A percentile compares a stretch with the other conserved stretches of the same genome.
Evolutionary conservation across 2,113 vertebrate species (phyloP).

Genomic region (Terrapene triunguis): DNA sequence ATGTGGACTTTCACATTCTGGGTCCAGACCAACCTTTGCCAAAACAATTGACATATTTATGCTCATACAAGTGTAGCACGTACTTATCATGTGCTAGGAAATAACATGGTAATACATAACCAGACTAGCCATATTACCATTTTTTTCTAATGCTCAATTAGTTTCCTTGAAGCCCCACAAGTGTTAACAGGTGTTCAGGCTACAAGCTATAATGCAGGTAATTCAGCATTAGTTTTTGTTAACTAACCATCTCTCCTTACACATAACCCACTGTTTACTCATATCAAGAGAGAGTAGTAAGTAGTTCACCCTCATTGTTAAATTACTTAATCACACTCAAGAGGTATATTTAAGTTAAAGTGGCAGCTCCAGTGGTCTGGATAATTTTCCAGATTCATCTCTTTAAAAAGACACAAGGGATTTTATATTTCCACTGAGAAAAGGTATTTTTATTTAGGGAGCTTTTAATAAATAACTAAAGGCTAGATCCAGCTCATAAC

Average conservation of each 20-base stretch:
- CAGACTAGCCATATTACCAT: not conserved
- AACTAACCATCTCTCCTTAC: not conserved
- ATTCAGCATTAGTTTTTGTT: not conserved
- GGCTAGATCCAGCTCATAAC: accelerated
- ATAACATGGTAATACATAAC: not conserved
- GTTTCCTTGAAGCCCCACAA: not conserved
- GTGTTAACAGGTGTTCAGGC: not conserved
- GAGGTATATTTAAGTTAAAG: not conserved
- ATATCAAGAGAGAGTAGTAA: not conserved
- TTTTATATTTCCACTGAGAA: not conserved
- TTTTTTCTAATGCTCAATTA: not conserved
- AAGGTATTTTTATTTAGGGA: not conserved
- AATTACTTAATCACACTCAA: not conserved
- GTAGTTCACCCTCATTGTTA: not conserved
- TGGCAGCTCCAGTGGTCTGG: not conserved
- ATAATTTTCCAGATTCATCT: not conserved
- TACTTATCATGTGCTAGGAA: constrained; percentile 12
- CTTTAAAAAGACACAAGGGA: not conserved
- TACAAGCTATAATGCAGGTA: not conserved
- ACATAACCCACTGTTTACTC: not conserved
- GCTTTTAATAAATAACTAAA: not conserved
- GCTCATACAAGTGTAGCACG: not conserved
- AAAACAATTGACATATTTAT: not conserved
- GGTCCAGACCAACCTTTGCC: not conserved
- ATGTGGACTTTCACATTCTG: not conserved